Percentiles rank a stretch among this genome's conserved stretches.
phyloP scores from a whole-genome alignment of 2,888 invertebrate genomes.

The Stramonita haemastoma region DNA sequence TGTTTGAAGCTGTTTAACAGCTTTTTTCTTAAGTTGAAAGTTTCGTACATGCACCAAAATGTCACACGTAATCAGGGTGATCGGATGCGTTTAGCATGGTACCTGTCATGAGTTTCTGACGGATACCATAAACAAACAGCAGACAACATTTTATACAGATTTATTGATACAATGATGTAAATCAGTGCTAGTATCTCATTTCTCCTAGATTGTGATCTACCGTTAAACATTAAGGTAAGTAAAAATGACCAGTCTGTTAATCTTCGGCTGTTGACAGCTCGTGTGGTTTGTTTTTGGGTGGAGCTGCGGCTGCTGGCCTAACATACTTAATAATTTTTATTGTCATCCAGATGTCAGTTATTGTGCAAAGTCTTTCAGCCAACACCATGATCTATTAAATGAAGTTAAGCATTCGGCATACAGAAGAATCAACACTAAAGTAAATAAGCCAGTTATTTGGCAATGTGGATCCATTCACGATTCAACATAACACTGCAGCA shows the following conservation, averaged over 20 bases:
- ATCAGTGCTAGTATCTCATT: background rate
- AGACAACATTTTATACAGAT: background rate
- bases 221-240: background rate
- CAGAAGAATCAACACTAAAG: no score
- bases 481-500: no score
- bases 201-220: background rate
- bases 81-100: constrained; percentile 25
- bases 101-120: constrained; percentile 32
- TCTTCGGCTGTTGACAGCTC: background rate
- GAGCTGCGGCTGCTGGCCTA: background rate
- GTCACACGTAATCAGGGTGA: constrained; percentile 54
- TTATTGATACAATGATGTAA: background rate
- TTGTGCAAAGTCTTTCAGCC: no score
- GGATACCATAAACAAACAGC: background rate
- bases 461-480: no score
- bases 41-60: constrained; percentile 48
- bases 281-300: constrained; percentile 14
- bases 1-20: background rate
- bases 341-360: no score
- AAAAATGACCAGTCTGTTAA: background rate
- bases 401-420: no score
- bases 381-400: no score
- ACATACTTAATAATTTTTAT: background rate
- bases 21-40: background rate
- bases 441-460: no score